Base-by-base conservation (phyloP, 2,888 invertebrate genomes). In the Cheilosia grossa region DNA sequence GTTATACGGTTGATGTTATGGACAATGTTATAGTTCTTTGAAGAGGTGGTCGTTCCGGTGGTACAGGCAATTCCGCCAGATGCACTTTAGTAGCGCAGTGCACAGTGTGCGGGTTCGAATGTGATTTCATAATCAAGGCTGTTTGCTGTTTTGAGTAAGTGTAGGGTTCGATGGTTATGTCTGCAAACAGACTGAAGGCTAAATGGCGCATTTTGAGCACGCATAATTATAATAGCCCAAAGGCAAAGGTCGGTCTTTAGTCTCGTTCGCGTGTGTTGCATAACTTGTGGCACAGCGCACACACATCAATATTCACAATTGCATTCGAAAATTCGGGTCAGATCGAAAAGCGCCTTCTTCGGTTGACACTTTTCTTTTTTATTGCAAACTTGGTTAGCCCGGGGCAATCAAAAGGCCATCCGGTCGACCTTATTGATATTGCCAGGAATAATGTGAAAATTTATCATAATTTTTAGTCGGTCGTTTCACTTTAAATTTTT, bases 11-110 rank as follows among this genome's bases (percentile, higher is more conserved):
- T 77, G 24, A 54, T 59, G 58, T 75, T 63, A 75, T 51, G 73
- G 78, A 78, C 72, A 72, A 13, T 74, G 56, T 78, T 54, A 82
- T 70, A 53, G 58, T 51, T 58, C 56, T 69, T 69, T 69, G 56
- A 69, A 56, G 44, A 56, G 69, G 37, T 49, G 49, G 49, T 21
- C 44, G 17, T 44, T 44, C 33, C 33, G 44, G 6, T 70, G 7
- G n/a, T 47, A 58, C 54, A 5, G 47, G 40, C 19, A 7, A 15
- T 27, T 53, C 27, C 27, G 17, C 24, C 56, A n/a, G 56, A 56
- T 33, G 56, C 56, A 56, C 30, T 27, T 17, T 2, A 56, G 33
- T 56, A 27, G 33, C 10, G 27, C 9, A 19, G 27, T 6, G 27
- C 0, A 30, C 27, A 30, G 27, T 7, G 30, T 10, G 17, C 9